These are phyloP conservation scores for Leptobrachium leishanense DNA, from an alignment of 2,113 vertebrate genomes.

Conservation along the genomic window DNA sequence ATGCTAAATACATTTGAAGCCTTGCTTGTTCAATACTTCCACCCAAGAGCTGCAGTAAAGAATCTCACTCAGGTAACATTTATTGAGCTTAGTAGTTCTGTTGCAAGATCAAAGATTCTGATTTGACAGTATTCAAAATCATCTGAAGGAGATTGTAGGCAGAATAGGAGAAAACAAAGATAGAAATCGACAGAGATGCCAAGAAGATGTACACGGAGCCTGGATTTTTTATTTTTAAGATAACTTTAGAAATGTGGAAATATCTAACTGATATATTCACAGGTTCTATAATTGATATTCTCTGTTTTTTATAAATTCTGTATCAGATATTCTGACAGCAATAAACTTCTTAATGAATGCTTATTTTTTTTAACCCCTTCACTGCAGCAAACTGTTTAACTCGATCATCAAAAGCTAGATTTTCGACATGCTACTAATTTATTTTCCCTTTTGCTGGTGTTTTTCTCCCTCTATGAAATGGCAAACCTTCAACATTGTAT, in stretches of 20 bases:
- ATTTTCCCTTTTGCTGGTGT: too few species aligned
- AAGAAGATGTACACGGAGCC: conserved; percentile 25
- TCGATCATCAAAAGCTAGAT: too few species aligned
- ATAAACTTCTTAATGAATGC: too few species aligned
- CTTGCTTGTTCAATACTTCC: conserved; percentile 35
- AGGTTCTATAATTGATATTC: too few species aligned
- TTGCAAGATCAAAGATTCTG: conserved; percentile 42
- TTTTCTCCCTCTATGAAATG: too few species aligned
- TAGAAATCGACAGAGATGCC: conserved; percentile 37
- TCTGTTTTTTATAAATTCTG: too few species aligned
- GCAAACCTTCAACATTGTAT: too few species aligned
- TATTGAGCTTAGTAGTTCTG: conserved; percentile 43
- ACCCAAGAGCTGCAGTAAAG: conserved; percentile 39
- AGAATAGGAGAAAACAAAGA: conserved; percentile 40
- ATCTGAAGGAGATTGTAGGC: conserved; percentile 35
- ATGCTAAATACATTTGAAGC: conserved; percentile 43
- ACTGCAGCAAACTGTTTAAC: too few species aligned
- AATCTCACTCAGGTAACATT: conserved; percentile 45
- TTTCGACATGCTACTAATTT: too few species aligned
- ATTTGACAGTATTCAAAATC: conserved; percentile 41
- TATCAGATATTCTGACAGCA: too few species aligned
- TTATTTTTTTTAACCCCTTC: too few species aligned
- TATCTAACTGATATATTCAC: not conserved
- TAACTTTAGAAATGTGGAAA: not conserved
- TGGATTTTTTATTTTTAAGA: not conserved